Evolutionary conservation across 2,113 vertebrate genomes (phyloP), one percentile per base, ranked within the genome.

Genomic region (Mustela nigripes): DNA sequence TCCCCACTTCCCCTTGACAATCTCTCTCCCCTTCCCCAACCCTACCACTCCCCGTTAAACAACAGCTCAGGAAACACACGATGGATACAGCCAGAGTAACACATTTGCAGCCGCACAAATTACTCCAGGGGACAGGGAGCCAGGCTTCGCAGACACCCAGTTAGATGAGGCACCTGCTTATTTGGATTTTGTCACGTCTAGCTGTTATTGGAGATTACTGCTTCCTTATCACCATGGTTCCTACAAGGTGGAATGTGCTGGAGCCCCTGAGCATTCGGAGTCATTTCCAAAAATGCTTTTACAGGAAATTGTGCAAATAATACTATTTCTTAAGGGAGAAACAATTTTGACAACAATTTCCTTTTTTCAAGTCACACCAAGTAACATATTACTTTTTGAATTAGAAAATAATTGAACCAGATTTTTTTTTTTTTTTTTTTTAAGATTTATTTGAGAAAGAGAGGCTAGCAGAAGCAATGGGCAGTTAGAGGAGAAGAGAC

Each of bases 281-380:
- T 86, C 79, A 85, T 95, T 97, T 95, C 48, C 73, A 93, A 94
- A 95, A 96, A 31, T 11, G 50, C 56, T 83, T 82, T 95, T 89
- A 80, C 74, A 74, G 42, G 63, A 74, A 76, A 10, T 94, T 92
- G 69, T 83, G 36, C 74, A 94, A 88, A 82, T 73, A 89, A 94
- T 67, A 79, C 24, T 67, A 53, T 74, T 92, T 86, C 67, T 94
- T 82, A 86, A 89, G 33, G 71, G 36, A 92, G 74, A 96, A 95
- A 93, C 33, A 85, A 65, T 42, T 45, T 97, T 96, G 56, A 80
- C 63, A 92, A 91, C 21, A 71, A 80, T 58, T 62, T 94, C 84
- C 79, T 93, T 69, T 83, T 94, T 93, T 83, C 88, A 79, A 92
- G 50, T 83, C 14, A 28, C 74, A 74, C 31, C 62, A 62, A 90